Evolutionary conservation across 2,797 vertebrate genomes (phyloP).

Genomic region (Falco concolor): DNA sequence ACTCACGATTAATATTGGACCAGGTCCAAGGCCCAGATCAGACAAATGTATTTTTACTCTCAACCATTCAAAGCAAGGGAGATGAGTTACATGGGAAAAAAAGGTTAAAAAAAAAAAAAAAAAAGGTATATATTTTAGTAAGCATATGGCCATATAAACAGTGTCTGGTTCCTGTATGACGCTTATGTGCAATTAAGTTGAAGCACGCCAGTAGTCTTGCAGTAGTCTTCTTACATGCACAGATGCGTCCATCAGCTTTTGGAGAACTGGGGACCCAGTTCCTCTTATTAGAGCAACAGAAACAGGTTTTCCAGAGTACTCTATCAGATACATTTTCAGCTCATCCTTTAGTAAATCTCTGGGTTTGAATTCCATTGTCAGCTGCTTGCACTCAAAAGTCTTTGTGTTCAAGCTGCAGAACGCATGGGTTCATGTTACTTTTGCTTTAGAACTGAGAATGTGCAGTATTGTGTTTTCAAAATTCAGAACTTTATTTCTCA

Average conservation of each 20-base stretch:
- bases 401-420: constrained; percentile 9
- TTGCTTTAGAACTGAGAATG: constrained; percentile 38
- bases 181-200: background rate
- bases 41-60: background rate
- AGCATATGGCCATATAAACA: background rate
- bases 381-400: background rate
- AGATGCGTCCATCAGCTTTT: background rate
- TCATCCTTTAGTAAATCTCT: background rate
- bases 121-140: background rate
- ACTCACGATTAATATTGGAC: background rate
- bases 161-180: background rate
- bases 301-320: background rate
- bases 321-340: background rate
- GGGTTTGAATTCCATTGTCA: background rate
- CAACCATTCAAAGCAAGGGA: background rate
- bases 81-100: background rate
- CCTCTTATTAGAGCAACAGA: background rate
- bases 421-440: background rate
- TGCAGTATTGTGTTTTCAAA: constrained; percentile 28
- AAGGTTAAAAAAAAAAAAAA: background rate
- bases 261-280: background rate
- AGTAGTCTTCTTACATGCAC: background rate
- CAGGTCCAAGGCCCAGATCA: background rate
- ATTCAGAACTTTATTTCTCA: constrained; percentile 30
- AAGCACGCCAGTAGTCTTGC: background rate